Conservation (phyloP, 1,140 invertebrate genomes). For the Macrobrachium rosenbergii region DNA sequence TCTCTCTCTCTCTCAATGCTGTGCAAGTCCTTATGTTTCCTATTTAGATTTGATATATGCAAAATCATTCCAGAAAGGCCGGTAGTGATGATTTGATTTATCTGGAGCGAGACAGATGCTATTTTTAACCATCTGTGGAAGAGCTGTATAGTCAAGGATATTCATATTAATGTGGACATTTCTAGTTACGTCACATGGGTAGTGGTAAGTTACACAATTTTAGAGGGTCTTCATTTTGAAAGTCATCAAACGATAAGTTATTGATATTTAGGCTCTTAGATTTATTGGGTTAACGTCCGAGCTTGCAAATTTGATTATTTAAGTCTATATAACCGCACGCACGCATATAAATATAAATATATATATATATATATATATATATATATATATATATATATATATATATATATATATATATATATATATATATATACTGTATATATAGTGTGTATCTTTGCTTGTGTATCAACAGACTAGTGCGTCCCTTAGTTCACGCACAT, state of each 20-base stretch:
- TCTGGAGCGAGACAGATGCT: too few relatives aligned
- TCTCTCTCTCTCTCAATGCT: too few relatives aligned
- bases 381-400: background rate
- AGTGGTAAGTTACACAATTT: too few relatives aligned
- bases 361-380: background rate
- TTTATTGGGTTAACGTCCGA: too few relatives aligned
- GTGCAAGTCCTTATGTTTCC: too few relatives aligned
- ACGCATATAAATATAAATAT: background rate
- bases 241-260: background rate
- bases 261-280: background rate
- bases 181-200: too few relatives aligned
- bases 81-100: too few relatives aligned
- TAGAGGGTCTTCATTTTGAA: too few relatives aligned
- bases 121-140: too few relatives aligned
- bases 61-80: too few relatives aligned
- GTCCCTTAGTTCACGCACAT: background rate
- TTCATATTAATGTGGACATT: background rate
- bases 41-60: too few relatives aligned
- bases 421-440: slow-evolving; percentile 9
- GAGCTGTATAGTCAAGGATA: background rate
- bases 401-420: slow-evolving; percentile 14
- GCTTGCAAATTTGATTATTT: background rate
- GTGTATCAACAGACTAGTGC: background rate
- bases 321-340: background rate
- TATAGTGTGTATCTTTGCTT: background rate